Evolutionary conservation across 1,140 invertebrate genomes (phyloP).

Genomic region (Drosophila cardini): DNA sequence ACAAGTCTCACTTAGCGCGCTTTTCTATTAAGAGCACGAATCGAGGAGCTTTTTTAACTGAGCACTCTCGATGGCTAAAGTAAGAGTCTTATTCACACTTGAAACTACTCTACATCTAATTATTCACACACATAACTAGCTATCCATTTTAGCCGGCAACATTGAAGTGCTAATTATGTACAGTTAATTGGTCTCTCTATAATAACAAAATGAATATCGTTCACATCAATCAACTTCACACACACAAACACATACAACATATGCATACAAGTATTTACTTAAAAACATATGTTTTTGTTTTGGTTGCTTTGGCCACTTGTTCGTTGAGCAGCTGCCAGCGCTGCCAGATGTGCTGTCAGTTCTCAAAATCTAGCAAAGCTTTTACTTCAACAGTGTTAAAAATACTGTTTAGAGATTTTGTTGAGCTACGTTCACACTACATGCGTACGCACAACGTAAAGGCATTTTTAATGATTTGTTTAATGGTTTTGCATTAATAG

Average conservation of each 20-base stretch:
- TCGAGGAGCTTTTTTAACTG: constrained; percentile 14
- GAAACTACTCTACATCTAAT: background rate
- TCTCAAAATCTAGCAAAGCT: constrained; percentile 27
- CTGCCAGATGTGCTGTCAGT: background rate
- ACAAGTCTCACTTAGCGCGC: constrained; percentile 23
- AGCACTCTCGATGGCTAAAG: background rate
- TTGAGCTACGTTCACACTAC: constrained; percentile 11
- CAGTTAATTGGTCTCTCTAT: constrained; percentile 22
- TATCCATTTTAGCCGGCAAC: constrained; percentile 21
- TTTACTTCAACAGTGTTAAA: constrained; percentile 14
- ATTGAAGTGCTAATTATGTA: constrained; percentile 52
- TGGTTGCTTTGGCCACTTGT: constrained; percentile 73
- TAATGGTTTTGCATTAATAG: no score
- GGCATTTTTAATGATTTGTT: background rate
- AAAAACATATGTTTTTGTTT: constrained; percentile 76
- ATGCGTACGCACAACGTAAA: background rate
- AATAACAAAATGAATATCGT: constrained; percentile 7
- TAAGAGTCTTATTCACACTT: constrained; percentile 4
- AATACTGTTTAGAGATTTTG: constrained; percentile 23
- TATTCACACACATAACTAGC: background rate
- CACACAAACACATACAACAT: constrained; percentile 15
- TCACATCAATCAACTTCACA: constrained; percentile 21
- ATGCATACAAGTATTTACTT: constrained; percentile 10
- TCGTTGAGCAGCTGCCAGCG: constrained; percentile 52
- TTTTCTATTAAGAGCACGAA: constrained; percentile 7